Evolutionary conservation across 2,797 vertebrate species (phyloP).

Genomic region (Spinibarbus caldwelli): DNA sequence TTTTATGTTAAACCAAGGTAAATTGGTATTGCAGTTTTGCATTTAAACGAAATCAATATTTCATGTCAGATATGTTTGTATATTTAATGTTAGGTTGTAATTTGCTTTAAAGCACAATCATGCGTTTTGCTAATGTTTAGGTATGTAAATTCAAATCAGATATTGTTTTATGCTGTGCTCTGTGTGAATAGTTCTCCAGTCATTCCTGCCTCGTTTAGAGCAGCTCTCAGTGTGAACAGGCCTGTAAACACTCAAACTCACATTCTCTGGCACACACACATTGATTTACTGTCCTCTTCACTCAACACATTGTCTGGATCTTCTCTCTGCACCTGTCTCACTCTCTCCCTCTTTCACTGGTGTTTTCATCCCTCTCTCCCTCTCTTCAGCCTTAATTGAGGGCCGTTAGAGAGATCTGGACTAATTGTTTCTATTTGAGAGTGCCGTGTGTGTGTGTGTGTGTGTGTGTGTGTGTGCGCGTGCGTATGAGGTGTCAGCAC

Average conservation of each 20-base stretch:
- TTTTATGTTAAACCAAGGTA: neutral
- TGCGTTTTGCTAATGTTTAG: too few species aligned
- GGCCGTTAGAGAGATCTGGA: constrained; percentile 82
- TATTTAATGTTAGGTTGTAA: neutral
- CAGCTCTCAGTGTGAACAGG: neutral
- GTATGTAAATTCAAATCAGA: neutral
- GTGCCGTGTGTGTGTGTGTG: constrained; percentile 66
- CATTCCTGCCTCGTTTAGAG: neutral
- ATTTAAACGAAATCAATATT: neutral
- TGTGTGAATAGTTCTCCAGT: neutral
- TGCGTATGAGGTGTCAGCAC: constrained; percentile 71
- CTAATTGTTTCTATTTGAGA: constrained; percentile 89
- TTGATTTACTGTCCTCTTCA: constrained; percentile 58
- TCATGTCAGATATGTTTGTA: neutral
- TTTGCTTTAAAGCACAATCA: neutral
- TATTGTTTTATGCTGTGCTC: neutral
- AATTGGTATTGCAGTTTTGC: neutral
- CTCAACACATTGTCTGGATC: constrained; percentile 53
- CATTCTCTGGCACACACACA: neutral
- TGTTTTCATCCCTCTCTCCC: constrained; percentile 60
- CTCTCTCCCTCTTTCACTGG: constrained; percentile 60
- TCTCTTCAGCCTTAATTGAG: constrained; percentile 78
- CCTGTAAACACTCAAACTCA: constrained; percentile 25
- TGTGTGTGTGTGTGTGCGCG: constrained; percentile 70
- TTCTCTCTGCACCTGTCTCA: constrained; percentile 68